These are phyloP conservation scores for Cyprinodon tularosa DNA, from an alignment of 2,113 vertebrate genomes.

Conservation along the genomic window DNA sequence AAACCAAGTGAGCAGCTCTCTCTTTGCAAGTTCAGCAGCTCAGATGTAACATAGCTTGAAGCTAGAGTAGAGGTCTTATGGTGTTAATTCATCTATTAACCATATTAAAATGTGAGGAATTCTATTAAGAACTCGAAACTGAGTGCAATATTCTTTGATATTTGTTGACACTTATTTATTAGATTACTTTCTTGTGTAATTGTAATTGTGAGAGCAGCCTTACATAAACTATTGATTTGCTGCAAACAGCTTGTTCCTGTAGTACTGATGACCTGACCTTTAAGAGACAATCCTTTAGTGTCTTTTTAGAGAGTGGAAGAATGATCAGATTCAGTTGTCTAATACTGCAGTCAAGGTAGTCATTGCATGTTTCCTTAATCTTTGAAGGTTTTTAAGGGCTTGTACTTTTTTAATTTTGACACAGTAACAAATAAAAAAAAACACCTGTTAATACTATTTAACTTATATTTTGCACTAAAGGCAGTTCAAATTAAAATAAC, in stretches of 20 bases:
- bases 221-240: constrained; percentile 7
- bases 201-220: not conserved
- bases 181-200: constrained; percentile 5
- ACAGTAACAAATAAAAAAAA: constrained; percentile 1
- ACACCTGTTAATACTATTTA: not conserved
- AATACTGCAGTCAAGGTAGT: constrained; percentile 45
- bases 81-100: constrained; percentile 66
- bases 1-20: constrained; percentile 34
- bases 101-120: constrained; percentile 48
- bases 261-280: constrained; percentile 61
- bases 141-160: not conserved
- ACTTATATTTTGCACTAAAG: not conserved
- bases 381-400: constrained; percentile 49
- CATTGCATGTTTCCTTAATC: constrained; percentile 51
- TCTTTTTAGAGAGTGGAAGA: constrained; percentile 34
- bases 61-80: constrained; percentile 41
- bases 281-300: constrained; percentile 47
- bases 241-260: constrained; percentile 39
- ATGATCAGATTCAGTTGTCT: constrained; percentile 27
- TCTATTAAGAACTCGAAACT: constrained; percentile 12
- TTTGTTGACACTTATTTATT: not conserved
- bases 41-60: constrained; percentile 51
- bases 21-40: constrained; percentile 49
- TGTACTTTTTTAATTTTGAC: constrained; percentile 19
- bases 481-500: not conserved